Base-by-base conservation (phyloP, 2,113 vertebrate genomes). In the Tenebrosternarchus preto region DNA sequence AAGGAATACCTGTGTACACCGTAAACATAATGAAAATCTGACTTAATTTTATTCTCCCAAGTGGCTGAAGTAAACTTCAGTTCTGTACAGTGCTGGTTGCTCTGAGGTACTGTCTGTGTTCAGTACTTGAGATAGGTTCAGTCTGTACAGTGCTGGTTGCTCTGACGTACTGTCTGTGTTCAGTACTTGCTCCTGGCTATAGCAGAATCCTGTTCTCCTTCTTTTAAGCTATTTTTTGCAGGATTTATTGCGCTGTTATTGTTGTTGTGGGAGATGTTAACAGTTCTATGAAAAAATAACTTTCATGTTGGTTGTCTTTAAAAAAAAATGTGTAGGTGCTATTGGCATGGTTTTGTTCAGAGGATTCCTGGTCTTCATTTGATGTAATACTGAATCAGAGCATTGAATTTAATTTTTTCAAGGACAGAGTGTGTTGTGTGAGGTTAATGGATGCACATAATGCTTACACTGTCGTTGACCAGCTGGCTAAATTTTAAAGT, bases 191-290 rank as follows among this genome's bases (percentile, higher is more conserved):
- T 90, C 78, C 84, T 70, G 89, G 90, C 89, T 88, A 64, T 81
- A 66, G 36, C 57, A 50, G 81, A 85, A 90, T 88, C 92, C 85
- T 72, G 92, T 88, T 90, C 83, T 88, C 56, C 91, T 81, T 84
- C 90, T 92, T 91, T 88, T 83, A 55, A 75, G 71, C 75, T 87
- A 57, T 76, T 80, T 91, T 80, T 91, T 86, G 86, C 86, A 25
- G 85, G 88, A 50, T 84, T 83, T 77, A 85, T 88, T 91, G 78
- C 85, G 46, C 86, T 85, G 84, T 82, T 87, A 57, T 53, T 82
- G 80, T 57, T 79, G 61, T 73, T 78, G 71, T 72, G 17, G 69
- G 19, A 25, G 60, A 56, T 15, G 5, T 46, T 7, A 39, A 11
- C 1, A 4, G 64, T 78, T 73, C 24, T 61, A 5, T 46, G 63